phyloP scores from a whole-genome alignment of 2,113 vertebrate genomes.

The Aegypius monachus region DNA sequence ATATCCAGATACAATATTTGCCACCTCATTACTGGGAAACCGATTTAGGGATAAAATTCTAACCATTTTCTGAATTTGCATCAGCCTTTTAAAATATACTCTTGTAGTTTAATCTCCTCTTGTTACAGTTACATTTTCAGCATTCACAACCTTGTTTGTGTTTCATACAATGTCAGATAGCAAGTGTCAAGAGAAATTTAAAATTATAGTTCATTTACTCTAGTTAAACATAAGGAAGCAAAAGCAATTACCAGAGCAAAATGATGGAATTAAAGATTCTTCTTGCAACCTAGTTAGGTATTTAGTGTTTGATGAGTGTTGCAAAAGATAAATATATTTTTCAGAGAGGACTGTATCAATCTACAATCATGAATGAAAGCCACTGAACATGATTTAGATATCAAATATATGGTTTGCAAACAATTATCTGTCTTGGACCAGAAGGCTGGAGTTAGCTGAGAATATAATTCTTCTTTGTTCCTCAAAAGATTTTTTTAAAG shows the following conservation, averaged over 20 bases:
- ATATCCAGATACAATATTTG: background rate
- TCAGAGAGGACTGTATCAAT: constrained; percentile 66
- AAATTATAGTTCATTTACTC: constrained; percentile 79
- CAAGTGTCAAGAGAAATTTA: constrained; percentile 75
- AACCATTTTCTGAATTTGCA: background rate
- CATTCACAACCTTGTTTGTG: constrained; percentile 61
- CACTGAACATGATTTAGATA: constrained; percentile 73
- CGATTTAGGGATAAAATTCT: background rate
- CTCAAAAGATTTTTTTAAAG: constrained; percentile 3
- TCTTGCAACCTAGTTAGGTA: constrained; percentile 72
- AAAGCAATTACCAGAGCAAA: constrained; percentile 79
- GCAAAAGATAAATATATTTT: constrained; percentile 76
- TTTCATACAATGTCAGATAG: constrained; percentile 73
- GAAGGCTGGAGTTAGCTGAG: constrained; percentile 29
- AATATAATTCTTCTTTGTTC: constrained; percentile 52
- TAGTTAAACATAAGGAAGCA: constrained; percentile 78
- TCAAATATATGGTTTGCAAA: constrained; percentile 70
- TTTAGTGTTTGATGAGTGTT: constrained; percentile 75
- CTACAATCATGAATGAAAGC: constrained; percentile 67
- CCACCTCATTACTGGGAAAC: background rate
- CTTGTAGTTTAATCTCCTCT: constrained; percentile 35
- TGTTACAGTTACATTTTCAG: constrained; percentile 67
- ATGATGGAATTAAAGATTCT: constrained; percentile 79
- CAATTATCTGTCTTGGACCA: constrained; percentile 63
- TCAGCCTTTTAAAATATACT: background rate